A percentile compares a stretch with the other conserved stretches of the same genome.
phyloP scores from a whole-genome alignment of 2,888 invertebrate genomes.

The Subacronicta megacephala region DNA sequence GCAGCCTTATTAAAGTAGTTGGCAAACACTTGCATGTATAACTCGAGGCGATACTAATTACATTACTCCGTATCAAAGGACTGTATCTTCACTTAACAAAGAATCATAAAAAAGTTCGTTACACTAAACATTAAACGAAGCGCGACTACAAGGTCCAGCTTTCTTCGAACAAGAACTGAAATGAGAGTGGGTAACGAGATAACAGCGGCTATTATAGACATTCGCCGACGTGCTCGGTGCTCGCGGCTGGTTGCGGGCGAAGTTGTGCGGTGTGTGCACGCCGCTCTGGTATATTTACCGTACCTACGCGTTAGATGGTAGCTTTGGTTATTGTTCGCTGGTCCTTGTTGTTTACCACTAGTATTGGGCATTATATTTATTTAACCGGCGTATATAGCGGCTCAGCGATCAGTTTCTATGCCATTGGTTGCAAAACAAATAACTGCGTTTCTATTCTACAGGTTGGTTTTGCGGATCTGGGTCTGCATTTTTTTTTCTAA shows the following conservation, averaged over 20 bases:
- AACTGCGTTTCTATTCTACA: too few relatives aligned
- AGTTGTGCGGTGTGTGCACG: conserved; percentile 35
- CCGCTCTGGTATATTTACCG: conserved; percentile 25
- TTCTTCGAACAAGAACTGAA: conserved; percentile 46
- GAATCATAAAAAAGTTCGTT: conserved; percentile 22
- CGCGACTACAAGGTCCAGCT: conserved; percentile 23
- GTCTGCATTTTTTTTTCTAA: too few relatives aligned
- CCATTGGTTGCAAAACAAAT: too few relatives aligned
- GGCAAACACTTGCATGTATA: neutral
- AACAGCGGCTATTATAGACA: conserved; percentile 49
- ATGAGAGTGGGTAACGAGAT: conserved; percentile 57
- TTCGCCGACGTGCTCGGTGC: conserved; percentile 26
- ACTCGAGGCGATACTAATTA: neutral
- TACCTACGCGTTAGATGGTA: conserved; percentile 14
- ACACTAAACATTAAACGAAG: conserved; percentile 46
- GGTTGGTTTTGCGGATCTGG: too few relatives aligned
- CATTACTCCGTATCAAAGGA: neutral
- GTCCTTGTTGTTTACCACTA: conserved; percentile 6
- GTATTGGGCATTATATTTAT: neutral
- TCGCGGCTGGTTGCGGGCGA: conserved; percentile 26
- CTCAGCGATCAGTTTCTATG: too few relatives aligned
- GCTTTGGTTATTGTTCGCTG: conserved; percentile 7
- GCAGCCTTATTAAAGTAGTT: neutral
- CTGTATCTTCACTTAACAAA: conserved; percentile 14
- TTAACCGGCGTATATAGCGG: too few relatives aligned